Conservation (phyloP, 1,140 invertebrate genomes). For the Dinothrombium tinctorium region DNA sequence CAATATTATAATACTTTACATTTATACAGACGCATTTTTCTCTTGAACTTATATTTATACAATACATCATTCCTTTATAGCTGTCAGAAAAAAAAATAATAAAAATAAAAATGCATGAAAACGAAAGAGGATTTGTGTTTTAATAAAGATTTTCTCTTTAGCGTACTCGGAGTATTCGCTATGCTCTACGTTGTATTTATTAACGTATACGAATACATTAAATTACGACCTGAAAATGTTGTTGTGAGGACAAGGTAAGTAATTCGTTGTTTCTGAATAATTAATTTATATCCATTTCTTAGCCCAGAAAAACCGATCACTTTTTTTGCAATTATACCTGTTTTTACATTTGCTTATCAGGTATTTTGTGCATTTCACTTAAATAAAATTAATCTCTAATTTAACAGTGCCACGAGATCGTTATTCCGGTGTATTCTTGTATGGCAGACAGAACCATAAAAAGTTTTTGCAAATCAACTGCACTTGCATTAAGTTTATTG, state of each 20-base stretch:
- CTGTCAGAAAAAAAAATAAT: too few species aligned
- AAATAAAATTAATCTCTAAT: constrained; percentile 8
- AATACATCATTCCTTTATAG: too few species aligned
- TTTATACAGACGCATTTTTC: too few species aligned
- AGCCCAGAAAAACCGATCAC: constrained; percentile 31
- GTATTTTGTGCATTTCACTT: constrained; percentile 19
- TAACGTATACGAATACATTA: constrained; percentile 33
- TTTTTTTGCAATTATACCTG: constrained; percentile 37
- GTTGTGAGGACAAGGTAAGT: constrained; percentile 22
- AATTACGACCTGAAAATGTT: constrained; percentile 17
- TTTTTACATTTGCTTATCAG: constrained; percentile 47
- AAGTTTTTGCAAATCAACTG: constrained; percentile 30
- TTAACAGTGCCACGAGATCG: constrained; percentile 40
- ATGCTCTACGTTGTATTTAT: constrained; percentile 37
- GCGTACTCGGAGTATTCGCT: constrained; percentile 39
- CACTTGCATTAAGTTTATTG: constrained; percentile 33
- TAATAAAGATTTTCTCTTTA: too few species aligned
- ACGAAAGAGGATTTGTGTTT: too few species aligned
- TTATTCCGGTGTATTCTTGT: constrained; percentile 42
- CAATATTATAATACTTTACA: too few species aligned
- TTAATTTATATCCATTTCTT: constrained; percentile 14
- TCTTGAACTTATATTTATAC: too few species aligned
- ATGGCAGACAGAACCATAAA: constrained; percentile 22
- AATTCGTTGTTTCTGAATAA: constrained; percentile 18
- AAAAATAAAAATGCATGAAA: too few species aligned